Percentiles rank a stretch among this genome's conserved stretches.
These are phyloP conservation scores for Salminus brasiliensis DNA, from an alignment of 2,113 vertebrate genomes.

Conservation along the genomic window DNA sequence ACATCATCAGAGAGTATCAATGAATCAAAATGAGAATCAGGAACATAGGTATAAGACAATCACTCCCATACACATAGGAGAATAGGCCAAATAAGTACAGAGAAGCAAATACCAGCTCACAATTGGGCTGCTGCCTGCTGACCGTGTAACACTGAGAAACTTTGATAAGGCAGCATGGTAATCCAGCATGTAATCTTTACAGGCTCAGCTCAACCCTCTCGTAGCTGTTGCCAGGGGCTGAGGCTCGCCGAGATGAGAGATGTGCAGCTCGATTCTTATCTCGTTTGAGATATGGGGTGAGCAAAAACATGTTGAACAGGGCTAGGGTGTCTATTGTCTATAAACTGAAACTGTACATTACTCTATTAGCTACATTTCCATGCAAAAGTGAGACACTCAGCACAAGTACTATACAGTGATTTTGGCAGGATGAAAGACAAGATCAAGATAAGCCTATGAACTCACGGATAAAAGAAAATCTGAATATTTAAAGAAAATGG, in stretches of 20 bases:
- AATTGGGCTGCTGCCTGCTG: slow-evolving; percentile 32
- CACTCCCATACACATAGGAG: not conserved
- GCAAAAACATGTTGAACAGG: slow-evolving; percentile 9
- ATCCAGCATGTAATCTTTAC: slow-evolving; percentile 52
- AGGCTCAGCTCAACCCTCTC: slow-evolving; percentile 28
- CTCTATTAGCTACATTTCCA: not conserved
- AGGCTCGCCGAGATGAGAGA: slow-evolving; percentile 38
- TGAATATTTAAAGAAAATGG: not conserved
- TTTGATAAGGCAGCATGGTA: slow-evolving; percentile 37
- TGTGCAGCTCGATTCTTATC: slow-evolving; percentile 32
- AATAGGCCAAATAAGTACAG: slow-evolving; percentile 8
- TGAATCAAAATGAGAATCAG: not conserved
- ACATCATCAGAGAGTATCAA: no score
- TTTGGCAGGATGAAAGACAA: not conserved
- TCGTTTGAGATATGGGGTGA: slow-evolving; percentile 16
- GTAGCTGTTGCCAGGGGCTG: slow-evolving; percentile 26
- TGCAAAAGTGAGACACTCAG: not conserved
- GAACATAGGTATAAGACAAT: slow-evolving; percentile 18
- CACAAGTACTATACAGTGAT: not conserved
- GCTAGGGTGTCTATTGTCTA: not conserved
- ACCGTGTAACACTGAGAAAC: slow-evolving; percentile 35
- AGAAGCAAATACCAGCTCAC: slow-evolving; percentile 25
- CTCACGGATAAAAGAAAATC: not conserved
- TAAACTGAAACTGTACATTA: slow-evolving; percentile 19
- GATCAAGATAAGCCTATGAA: not conserved